These are phyloP conservation scores for Temnothorax unifasciatus DNA, from an alignment of 2,888 invertebrate species.

Conservation along the genomic window DNA sequence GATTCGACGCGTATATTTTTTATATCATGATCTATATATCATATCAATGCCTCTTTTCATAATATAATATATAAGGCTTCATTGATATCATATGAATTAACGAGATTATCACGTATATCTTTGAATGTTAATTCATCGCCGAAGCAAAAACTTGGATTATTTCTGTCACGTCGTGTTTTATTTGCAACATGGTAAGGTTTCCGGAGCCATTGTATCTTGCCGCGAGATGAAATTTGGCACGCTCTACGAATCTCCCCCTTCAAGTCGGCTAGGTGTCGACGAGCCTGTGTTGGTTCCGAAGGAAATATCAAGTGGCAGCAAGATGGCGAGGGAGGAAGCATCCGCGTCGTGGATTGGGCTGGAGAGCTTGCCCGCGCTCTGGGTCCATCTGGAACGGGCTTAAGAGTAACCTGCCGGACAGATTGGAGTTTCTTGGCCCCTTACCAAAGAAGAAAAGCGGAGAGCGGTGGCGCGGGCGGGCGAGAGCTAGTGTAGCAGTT, in stretches of 20 bases:
- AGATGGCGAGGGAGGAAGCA: constrained; percentile 70
- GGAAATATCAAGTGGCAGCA: constrained; percentile 81
- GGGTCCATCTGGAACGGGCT: constrained; percentile 83
- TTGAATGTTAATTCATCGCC: constrained; percentile 13
- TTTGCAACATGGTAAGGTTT: constrained; percentile 41
- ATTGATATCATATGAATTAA: not conserved
- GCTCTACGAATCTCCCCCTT: constrained; percentile 40
- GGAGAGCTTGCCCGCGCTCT: constrained; percentile 69
- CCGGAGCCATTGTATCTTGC: constrained; percentile 50
- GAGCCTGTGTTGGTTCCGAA: constrained; percentile 60
- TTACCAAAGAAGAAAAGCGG: constrained; percentile 81
- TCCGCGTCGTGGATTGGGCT: constrained; percentile 67
- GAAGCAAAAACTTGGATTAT: constrained; percentile 7
- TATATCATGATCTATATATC: not conserved
- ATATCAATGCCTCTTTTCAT: not conserved
- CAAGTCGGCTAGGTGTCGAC: constrained; percentile 62
- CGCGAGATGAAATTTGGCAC: constrained; percentile 67
- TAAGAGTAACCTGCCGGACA: constrained; percentile 80
- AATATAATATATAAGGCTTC: not conserved
- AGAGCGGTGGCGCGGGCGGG: constrained; percentile 62
- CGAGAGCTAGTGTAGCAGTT: constrained; percentile 68
- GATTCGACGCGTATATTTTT: not conserved
- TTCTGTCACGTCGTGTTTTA: constrained; percentile 40
- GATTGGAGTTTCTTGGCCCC: constrained; percentile 85
- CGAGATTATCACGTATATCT: not conserved